Evolutionary conservation across 2,888 invertebrate species (phyloP), one percentile per base, ranked within the genome.

Genomic region (Xiphydria camelus): DNA sequence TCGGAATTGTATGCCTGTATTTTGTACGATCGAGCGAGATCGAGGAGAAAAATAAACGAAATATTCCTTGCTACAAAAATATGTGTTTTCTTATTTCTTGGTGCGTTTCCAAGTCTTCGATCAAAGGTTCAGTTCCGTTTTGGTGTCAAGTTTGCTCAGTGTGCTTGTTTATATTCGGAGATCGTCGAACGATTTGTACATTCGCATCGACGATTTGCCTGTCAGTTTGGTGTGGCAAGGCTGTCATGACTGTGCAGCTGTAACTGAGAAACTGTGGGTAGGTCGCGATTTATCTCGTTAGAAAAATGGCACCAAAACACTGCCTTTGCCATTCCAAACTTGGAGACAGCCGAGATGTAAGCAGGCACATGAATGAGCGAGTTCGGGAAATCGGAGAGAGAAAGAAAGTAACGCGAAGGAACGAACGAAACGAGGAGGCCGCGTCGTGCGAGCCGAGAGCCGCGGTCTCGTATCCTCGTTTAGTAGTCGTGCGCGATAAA

Each of bases 301-400:
- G 14, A 54, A 59, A 65, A 70, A 76, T 79, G 80, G 81, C 82
- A 83, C 83, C 83, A 83, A 83, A 83, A 83, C 83, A 80, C 79
- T 81, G 81, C 80, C 79, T 76, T 77, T 80, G 82, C 83, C 82
- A 82, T 80, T 82, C 83, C 84, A 84, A 80, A 85, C 85, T 85
- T 84, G 83, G 82, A 83, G 81, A 81, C 73, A 75, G 73, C 77
- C 76, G 76, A 75, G 82, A 82, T 77, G 79, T 82, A 82, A 79
- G 78, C 78, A 80, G 78, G 79, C 73, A 74, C 74, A 71, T 70
- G 51, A 62, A 66, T 62, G 66, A 71, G 70, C 69, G 66, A 55
- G n/a, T n/a, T n/a, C n/a, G n/a, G n/a, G n/a, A n/a, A n/a, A n/a
- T n/a, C n/a, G n/a, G n/a, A n/a, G n/a, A n/a, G n/a, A n/a, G n/a